Base-by-base conservation (phyloP, 2,888 invertebrate genomes). In the Caenorhabditis sp. region DNA sequence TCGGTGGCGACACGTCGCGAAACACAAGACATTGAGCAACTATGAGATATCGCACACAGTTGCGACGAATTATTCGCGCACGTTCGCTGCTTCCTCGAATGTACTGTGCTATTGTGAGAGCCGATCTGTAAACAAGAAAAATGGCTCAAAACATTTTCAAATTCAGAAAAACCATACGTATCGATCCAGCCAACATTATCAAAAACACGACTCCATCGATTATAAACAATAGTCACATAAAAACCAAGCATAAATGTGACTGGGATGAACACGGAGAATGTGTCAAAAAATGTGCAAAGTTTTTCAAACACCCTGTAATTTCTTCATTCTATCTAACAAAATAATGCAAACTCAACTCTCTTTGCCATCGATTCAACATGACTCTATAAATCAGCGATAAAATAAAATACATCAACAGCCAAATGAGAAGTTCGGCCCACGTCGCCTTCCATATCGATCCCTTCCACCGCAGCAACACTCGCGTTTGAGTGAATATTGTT, bases 151-250 rank as follows among this genome's bases (percentile, higher is more conserved):
- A n/a, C n/a, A n/a, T n/a, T n/a, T n/a, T n/a, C n/a, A 31, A 10
- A 31, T 31, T 31, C 31, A 6, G 31, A 31, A n/a, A n/a, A n/a
- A n/a, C 71, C 77, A n/a, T 23, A 83, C 83, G 81, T 77, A 67
- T 84, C 84, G 58, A 84, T 82, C 84, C 84, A 84, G 21, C 84
- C 84, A 31, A 84, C 69, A 64, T 84, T 84, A 54, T 77, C 79
- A 62, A 84, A 83, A 27, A 83, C 79, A 21, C 76, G 72, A 37
- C 69, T 75, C 79, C 79, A 79, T 36, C 79, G 61, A 23, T 71
- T 73, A 55, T 81, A 84, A 10, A 84, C 84, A n/a, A 81, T 80
- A 5, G 82, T 80, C 1, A 84, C 84, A 59, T 83, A 84, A 63
- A 84, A 84, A 23, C 84, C 84, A 4, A 84, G 77, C 82, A 83